Conservation (phyloP, 2,888 invertebrate genomes). For the Parnassius glacialis region DNA sequence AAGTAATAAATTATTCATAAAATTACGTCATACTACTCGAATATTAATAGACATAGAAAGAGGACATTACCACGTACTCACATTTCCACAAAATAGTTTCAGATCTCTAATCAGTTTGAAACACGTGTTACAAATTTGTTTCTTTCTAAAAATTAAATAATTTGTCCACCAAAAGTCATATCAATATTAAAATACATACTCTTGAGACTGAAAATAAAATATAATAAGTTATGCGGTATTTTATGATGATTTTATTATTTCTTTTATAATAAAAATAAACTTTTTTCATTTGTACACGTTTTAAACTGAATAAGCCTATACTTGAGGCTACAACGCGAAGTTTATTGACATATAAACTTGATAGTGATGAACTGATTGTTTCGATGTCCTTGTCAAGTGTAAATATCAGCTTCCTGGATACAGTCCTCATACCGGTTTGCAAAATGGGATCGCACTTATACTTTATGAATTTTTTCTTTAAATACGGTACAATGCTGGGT, state of each 20-base stretch:
- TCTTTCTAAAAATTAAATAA: too few species aligned
- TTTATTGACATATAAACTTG: conserved; percentile 25
- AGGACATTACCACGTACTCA: conserved; percentile 31
- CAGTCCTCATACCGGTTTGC: conserved; percentile 63
- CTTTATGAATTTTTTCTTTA: conserved; percentile 62
- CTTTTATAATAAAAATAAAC: too few species aligned
- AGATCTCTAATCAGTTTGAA: too few species aligned
- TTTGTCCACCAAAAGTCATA: too few species aligned
- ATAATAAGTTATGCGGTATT: too few species aligned
- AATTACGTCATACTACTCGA: conserved; percentile 27
- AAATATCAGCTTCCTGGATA: conserved; percentile 70
- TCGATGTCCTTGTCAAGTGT: conserved; percentile 58
- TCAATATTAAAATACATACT: too few species aligned
- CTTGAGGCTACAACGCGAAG: too few species aligned
- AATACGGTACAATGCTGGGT: conserved; percentile 49
- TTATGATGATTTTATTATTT: too few species aligned
- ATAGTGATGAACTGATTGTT: conserved; percentile 53
- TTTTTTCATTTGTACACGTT: not conserved
- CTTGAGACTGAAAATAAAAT: too few species aligned
- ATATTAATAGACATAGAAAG: conserved; percentile 33
- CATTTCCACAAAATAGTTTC: not conserved
- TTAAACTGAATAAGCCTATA: not conserved
- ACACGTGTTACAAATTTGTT: too few species aligned
- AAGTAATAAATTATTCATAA: conserved; percentile 31
- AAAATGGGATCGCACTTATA: conserved; percentile 64